Base-by-base conservation (phyloP, 1,140 invertebrate species). In the Hermetia illucens region DNA sequence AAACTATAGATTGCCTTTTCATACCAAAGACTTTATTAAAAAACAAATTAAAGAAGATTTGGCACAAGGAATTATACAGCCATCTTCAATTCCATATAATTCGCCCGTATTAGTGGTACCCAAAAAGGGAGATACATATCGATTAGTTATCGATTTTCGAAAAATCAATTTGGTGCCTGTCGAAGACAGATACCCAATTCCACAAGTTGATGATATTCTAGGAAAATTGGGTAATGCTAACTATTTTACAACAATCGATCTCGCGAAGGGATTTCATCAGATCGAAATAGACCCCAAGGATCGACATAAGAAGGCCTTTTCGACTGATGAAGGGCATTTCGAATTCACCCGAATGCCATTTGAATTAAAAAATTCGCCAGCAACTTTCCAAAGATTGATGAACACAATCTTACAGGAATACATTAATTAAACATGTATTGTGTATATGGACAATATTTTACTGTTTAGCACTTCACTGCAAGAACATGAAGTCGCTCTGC, bases 211-310 rank as follows among this genome's bases (percentile, higher is more conserved):
- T n/a, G n/a, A 67, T 16, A 49, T 58, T 33, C 46, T 74, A 25
- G 57, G 65, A 39, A 55, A 55, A 42, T 42, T 70, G 31, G 49
- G 52, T 8, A 59, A 61, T 30, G 49, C 53, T 17, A 53, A 55
- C 20, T 63, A 58, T 39, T 69, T 69, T 39, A 46, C 54, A 5
- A 56, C 55, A 1, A 33, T 70, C n/a, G 65, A 72, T 52, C 40
- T 67, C 5, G 49, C 48, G 3, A 49, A 47, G 21, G 69, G 68
- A 4, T 72, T 64, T 44, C 64, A 64, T 46, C 68, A 75, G 50
- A 56, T 72, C 4, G 44, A 54, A 34, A 48, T 74, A 3, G 48
- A 59, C 4, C 27, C 42, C 18, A 22, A 39, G 0, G 51, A 54
- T 32, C 54, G 45, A 5, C 42, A 53, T 6, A 71, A 69, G 51